Base-by-base conservation (phyloP, 2,797 vertebrate genomes). In the Cuculus canorus region DNA sequence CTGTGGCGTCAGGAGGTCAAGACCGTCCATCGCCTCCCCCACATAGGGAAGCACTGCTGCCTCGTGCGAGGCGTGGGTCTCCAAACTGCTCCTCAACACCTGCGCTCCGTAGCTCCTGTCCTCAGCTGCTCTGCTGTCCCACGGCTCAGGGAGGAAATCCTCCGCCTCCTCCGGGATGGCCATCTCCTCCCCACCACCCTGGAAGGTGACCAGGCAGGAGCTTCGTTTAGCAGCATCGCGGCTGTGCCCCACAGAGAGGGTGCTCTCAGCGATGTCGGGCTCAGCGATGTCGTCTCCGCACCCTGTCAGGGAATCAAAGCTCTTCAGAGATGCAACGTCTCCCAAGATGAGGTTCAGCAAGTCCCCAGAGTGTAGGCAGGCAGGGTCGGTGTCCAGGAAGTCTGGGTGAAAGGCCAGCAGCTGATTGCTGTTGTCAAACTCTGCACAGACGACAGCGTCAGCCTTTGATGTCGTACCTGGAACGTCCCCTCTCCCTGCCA, bases 161-260 rank as follows among this genome's bases (percentile, higher is more conserved):
- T 99, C 99, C 1, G 98, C 94, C 93, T 99, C 98, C 91, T 99
- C 99, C 0, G 99, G 99, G 21, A 98, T 98, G 71, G 99, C 99
- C 99, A 99, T 99, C 97, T 99, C 99, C 97, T 99, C 99, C 0
- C 99, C 99, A 0, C 99, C 99, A 1, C 99, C 99, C 97, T 99
- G 99, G 96, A 99, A 99, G 5, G 99, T 99, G 21, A 99, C 99
- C 80, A 99, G 98, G 88, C 99, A 99, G 13, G 99, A 99, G 92
- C 98, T 98, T 90, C 99, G 98, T 57, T 99, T 99, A 35, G 98
- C 96, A 9, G 98, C 95, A 4, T 98, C 99, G 53, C 99, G 96
- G 95, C 98, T 98, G 93, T 99, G 98, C 82, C 99, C 99, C 50
- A 98, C 98, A 1, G 99, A 98, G 19, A 99, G 98, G 0, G 98